A percentile compares a stretch with the other conserved stretches of the same genome.
Evolutionary conservation across 2,797 vertebrate species (phyloP).

Genomic region (Ficedula albicollis): DNA sequence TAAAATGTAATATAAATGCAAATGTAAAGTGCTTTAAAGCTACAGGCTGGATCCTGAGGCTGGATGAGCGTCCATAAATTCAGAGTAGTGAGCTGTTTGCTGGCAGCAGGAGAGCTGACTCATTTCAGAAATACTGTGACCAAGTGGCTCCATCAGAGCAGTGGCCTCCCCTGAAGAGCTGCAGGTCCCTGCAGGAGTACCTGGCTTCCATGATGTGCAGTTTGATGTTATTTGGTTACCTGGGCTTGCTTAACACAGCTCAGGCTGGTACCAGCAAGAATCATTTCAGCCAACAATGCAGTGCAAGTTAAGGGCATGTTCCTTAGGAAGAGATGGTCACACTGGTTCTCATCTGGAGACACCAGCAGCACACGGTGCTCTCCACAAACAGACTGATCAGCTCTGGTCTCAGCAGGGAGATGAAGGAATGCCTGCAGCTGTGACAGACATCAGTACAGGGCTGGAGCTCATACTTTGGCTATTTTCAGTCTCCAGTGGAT

Average conservation of each 20-base stretch:
- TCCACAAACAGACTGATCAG: neutral
- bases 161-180: neutral
- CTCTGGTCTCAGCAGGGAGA: neutral
- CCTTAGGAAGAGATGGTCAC: neutral
- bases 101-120: neutral
- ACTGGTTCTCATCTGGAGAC: neutral
- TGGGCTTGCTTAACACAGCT: neutral
- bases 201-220: accelerated
- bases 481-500: neutral
- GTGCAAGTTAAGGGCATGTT: neutral
- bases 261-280: neutral
- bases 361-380: neutral
- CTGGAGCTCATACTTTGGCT: accelerated
- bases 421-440: neutral
- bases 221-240: neutral
- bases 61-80: neutral
- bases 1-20: neutral
- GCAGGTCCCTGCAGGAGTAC: neutral
- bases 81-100: neutral
- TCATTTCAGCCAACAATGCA: neutral
- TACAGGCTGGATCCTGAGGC: neutral
- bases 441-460: neutral
- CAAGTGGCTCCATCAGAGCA: neutral
- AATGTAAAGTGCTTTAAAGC: neutral
- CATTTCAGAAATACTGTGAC: neutral